Evolutionary conservation across 1,140 invertebrate species (phyloP).

Genomic region (Varroa destructor): DNA sequence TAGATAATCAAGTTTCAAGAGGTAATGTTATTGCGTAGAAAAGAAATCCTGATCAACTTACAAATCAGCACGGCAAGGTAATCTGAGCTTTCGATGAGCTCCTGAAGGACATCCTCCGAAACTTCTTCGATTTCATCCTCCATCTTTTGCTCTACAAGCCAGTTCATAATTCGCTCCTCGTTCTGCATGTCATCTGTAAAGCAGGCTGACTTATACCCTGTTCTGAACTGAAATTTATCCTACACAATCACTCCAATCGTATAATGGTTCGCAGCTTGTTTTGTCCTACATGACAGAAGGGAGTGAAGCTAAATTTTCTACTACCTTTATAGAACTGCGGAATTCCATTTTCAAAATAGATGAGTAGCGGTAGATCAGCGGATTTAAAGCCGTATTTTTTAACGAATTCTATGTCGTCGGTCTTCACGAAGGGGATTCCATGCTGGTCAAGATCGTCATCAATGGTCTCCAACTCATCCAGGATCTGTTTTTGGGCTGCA

Average conservation of each 20-base stretch:
- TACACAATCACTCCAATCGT: background rate
- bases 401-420: conserved; percentile 73
- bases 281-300: background rate
- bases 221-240: background rate
- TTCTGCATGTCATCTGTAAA: conserved; percentile 65
- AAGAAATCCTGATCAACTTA: conserved; percentile 48
- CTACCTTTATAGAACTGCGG: conserved; percentile 70
- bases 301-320: background rate
- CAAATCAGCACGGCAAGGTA: conserved; percentile 81
- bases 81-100: conserved; percentile 76
- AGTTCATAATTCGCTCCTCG: conserved; percentile 81
- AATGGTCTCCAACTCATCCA: conserved; percentile 78
- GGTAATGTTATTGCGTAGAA: no score
- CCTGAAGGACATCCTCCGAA: conserved; percentile 54
- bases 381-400: conserved; percentile 65
- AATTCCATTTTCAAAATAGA: conserved; percentile 85
- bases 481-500: conserved; percentile 70
- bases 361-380: conserved; percentile 67
- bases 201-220: conserved; percentile 1
- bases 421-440: conserved; percentile 81
- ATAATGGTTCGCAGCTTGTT: background rate
- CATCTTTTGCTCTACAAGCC: conserved; percentile 74
- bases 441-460: conserved; percentile 83
- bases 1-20: no score
- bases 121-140: conserved; percentile 82